A percentile compares a stretch with the other conserved stretches of the same genome.
These are phyloP conservation scores for Cottoperca gobio DNA, from an alignment of 2,797 vertebrate species.

Conservation along the genomic window DNA sequence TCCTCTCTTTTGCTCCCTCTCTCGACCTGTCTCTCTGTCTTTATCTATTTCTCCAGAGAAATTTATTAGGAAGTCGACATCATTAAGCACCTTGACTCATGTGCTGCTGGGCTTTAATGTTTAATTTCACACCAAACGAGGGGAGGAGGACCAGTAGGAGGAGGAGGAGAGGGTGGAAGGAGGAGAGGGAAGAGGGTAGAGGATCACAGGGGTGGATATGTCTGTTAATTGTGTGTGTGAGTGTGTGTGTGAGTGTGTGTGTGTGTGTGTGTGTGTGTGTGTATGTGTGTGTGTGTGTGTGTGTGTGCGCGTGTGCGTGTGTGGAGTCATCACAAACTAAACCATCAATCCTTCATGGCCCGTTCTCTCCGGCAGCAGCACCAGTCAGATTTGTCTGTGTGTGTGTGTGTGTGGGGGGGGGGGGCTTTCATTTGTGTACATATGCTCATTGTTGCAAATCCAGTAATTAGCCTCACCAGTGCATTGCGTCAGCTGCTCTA, in stretches of 20 bases:
- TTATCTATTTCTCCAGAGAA: slow-evolving; percentile 49
- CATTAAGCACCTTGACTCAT: slow-evolving; percentile 67
- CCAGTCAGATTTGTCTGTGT: slow-evolving; percentile 9
- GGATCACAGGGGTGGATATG: slow-evolving; percentile 48
- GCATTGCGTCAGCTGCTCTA: slow-evolving; percentile 59
- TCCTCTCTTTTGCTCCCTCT: neutral
- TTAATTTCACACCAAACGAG: slow-evolving; percentile 70
- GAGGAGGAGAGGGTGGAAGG: neutral
- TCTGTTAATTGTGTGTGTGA: slow-evolving; percentile 44
- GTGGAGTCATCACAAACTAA: slow-evolving; percentile 19
- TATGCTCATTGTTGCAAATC: slow-evolving; percentile 71
- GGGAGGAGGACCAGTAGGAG: slow-evolving; percentile 28
- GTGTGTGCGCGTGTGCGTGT: neutral
- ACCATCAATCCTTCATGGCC: slow-evolving; percentile 24
- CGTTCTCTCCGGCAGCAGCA: neutral
- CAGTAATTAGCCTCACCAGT: slow-evolving; percentile 68
- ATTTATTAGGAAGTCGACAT: slow-evolving; percentile 60
- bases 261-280: neutral
- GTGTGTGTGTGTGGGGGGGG: slow-evolving; percentile 13
- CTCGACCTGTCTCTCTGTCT: slow-evolving; percentile 24
- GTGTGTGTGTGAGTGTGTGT: neutral
- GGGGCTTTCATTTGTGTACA: slow-evolving; percentile 23
- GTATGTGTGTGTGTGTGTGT: slow-evolving; percentile 6
- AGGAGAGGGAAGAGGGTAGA: neutral
- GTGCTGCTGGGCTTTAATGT: slow-evolving; percentile 61